These are phyloP conservation scores for Philereme transversata DNA, from an alignment of 2,888 invertebrate genomes.

Conservation along the genomic window DNA sequence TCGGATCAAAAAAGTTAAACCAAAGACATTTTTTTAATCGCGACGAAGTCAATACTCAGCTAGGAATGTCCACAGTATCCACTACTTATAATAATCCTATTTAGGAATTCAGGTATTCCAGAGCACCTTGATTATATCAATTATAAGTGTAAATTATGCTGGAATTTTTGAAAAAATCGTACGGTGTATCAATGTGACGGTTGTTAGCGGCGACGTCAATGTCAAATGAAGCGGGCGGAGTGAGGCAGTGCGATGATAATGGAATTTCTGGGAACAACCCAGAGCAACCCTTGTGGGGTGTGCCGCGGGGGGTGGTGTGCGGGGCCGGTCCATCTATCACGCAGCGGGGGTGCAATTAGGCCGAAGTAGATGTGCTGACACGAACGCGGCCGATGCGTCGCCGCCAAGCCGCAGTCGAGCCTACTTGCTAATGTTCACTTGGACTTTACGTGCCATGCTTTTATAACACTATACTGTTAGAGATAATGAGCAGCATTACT, in stretches of 20 bases:
- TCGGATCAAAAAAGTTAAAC: slow-evolving; percentile 19
- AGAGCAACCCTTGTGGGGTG: slow-evolving; percentile 79
- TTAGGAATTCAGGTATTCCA: too few species aligned
- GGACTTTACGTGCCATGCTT: slow-evolving; percentile 18
- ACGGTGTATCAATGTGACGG: slow-evolving; percentile 45
- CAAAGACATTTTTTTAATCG: slow-evolving; percentile 13
- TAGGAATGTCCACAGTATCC: too few species aligned
- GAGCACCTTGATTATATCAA: slow-evolving; percentile 32
- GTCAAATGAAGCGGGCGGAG: slow-evolving; percentile 65
- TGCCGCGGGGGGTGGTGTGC: slow-evolving; percentile 55
- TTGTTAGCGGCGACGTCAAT: slow-evolving; percentile 63
- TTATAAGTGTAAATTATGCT: slow-evolving; percentile 24
- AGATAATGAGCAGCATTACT: too few species aligned
- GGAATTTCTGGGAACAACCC: slow-evolving; percentile 82
- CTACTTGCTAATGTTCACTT: slow-evolving; percentile 29
- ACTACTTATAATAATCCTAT: slow-evolving; percentile 21
- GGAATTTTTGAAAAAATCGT: slow-evolving; percentile 53
- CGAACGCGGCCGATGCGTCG: slow-evolving; percentile 57
- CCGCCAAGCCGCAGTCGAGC: slow-evolving; percentile 37
- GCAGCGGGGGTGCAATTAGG: slow-evolving; percentile 68
- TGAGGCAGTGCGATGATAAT: slow-evolving; percentile 66
- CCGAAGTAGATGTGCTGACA: slow-evolving; percentile 79
- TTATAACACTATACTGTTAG: not conserved
- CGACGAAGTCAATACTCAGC: too few species aligned
- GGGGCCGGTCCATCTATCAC: slow-evolving; percentile 73